Evolutionary conservation across 2,888 invertebrate genomes (phyloP).

Genomic region (Itoplectis maculator): DNA sequence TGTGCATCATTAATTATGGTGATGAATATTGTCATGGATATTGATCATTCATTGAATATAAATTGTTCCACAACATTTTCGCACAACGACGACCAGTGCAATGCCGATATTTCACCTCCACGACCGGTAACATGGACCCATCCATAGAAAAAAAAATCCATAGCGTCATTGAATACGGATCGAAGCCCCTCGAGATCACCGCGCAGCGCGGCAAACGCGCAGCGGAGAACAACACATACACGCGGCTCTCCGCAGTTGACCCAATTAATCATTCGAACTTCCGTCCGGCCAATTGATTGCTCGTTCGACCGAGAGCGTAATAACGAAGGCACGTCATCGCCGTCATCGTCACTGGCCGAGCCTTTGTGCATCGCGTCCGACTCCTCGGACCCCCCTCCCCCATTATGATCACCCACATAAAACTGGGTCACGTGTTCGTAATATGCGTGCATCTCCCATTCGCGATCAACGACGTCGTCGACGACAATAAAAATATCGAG

Average conservation of each 20-base stretch:
- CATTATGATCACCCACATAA: slow-evolving; percentile 22
- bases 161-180: slow-evolving; percentile 8
- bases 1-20: too few relatives aligned
- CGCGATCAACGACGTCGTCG: slow-evolving; percentile 24
- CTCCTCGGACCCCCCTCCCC: slow-evolving; percentile 1
- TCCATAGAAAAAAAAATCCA: slow-evolving; percentile 15
- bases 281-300: slow-evolving; percentile 69
- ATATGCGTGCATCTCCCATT: slow-evolving; percentile 37
- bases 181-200: slow-evolving; percentile 39
- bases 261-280: slow-evolving; percentile 71
- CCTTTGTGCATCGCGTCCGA: slow-evolving; percentile 50
- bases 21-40: too few relatives aligned
- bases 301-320: slow-evolving; percentile 60
- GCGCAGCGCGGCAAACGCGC: background rate
- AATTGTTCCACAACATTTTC: too few relatives aligned
- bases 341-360: slow-evolving; percentile 36
- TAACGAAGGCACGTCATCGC: slow-evolving; percentile 47
- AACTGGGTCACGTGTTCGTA: slow-evolving; percentile 57
- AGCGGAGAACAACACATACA: slow-evolving; percentile 9
- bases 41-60: too few relatives aligned
- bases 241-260: slow-evolving; percentile 60
- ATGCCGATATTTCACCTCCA: too few relatives aligned
- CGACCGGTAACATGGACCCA: too few relatives aligned
- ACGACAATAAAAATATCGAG: slow-evolving; percentile 48
- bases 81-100: too few relatives aligned